Base-by-base conservation (phyloP, 1,140 invertebrate genomes). In the Dinothrombium tinctorium region DNA sequence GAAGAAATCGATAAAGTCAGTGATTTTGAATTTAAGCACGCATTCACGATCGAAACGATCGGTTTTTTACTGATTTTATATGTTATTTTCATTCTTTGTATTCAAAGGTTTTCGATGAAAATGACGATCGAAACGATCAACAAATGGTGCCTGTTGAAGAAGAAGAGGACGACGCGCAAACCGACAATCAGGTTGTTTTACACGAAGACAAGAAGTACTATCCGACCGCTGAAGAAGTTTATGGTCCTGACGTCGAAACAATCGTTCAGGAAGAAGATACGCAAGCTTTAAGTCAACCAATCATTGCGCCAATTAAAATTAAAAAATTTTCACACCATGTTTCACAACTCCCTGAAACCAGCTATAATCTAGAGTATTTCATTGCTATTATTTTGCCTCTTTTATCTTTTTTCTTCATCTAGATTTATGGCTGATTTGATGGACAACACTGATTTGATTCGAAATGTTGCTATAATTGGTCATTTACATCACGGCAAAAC, bases 121-220 rank as follows among this genome's bases (percentile, higher is more conserved):
- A n/a, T n/a, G n/a, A n/a, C n/a, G n/a, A n/a, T n/a, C n/a, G n/a
- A n/a, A n/a, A n/a, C n/a, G n/a, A n/a, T n/a, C n/a, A n/a, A n/a
- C n/a, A n/a, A n/a, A n/a, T n/a, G n/a, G 33, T 4, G 9, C 12
- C 15, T 21, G 12, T 17, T 5, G 54, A 56, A 43, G 79, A 80
- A 38, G 71, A 70, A 29, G 70, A 71, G 33, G 67, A 71, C 43
- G 74, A 74, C 47, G 68, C 71, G 38, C 20, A 31, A 15, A 36
- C 33, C 21, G 72, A 79, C 2, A 87, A 83, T 68, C 75, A 86
- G n/a, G 84, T 99, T 36, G 90, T 98, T 6, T 61, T 99, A 0
- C 94, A 98, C 53, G 94, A 99, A 63, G 94, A 99, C 54, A 99
- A 99, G 63, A 77, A 92, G 57, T 99, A 99, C 57, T 99, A 99